A percentile compares a stretch with the other conserved stretches of the same genome.
These are phyloP conservation scores for Eriosoma lanigerum DNA, from an alignment of 1,140 invertebrate genomes.

Conservation along the genomic window DNA sequence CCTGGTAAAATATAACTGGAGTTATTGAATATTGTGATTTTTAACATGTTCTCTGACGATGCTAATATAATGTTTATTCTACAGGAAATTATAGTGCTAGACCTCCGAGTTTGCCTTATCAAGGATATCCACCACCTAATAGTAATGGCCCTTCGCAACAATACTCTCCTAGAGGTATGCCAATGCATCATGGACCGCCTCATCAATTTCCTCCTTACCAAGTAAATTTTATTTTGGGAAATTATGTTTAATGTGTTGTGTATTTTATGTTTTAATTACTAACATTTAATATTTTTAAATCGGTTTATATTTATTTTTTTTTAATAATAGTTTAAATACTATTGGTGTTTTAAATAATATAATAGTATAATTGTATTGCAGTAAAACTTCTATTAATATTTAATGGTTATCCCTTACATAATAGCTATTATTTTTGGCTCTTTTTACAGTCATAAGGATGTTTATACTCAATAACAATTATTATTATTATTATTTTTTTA, in stretches of 20 bases:
- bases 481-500: too few relatives aligned
- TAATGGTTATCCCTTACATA: too few relatives aligned
- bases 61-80: not conserved
- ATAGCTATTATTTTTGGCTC: too few relatives aligned
- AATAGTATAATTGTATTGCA: not conserved
- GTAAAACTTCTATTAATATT: too few relatives aligned
- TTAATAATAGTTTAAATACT: not conserved
- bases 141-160: constrained; percentile 44
- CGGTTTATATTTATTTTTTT: not conserved
- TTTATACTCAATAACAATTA: too few relatives aligned
- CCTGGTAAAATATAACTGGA: constrained; percentile 51
- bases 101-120: constrained; percentile 49
- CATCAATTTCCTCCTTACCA: constrained; percentile 53
- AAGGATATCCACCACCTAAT: constrained; percentile 48
- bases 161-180: constrained; percentile 44
- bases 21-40: not conserved
- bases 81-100: constrained; percentile 46
- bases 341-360: not conserved
- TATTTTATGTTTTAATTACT: constrained; percentile 1
- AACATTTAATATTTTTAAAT: not conserved
- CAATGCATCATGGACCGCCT: constrained; percentile 43
- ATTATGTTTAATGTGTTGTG: not conserved
- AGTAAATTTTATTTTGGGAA: constrained; percentile 41
- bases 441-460: too few relatives aligned
- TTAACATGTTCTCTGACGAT: not conserved